These are phyloP conservation scores for Congeria kusceri DNA, from an alignment of 2,888 invertebrate species.

Conservation along the genomic window DNA sequence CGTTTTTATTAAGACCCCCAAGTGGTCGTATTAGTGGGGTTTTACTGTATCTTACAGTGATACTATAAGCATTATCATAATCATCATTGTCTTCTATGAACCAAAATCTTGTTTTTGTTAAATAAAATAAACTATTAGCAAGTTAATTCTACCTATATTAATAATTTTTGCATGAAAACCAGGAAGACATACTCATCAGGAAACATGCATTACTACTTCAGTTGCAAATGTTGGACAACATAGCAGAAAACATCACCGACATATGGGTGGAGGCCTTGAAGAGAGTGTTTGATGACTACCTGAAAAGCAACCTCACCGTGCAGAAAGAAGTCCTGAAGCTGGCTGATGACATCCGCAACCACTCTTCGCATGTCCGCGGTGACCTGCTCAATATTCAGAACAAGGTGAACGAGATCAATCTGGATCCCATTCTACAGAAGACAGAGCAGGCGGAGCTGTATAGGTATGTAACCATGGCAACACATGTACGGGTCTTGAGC, in stretches of 20 bases:
- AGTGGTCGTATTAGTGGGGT: too few relatives aligned
- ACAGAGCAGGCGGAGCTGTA: slow-evolving; percentile 66
- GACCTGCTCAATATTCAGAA: slow-evolving; percentile 60
- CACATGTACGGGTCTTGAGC: too few relatives aligned
- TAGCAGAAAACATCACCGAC: slow-evolving; percentile 56
- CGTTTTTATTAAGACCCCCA: too few relatives aligned
- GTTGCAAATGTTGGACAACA: slow-evolving; percentile 57
- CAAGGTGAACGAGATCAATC: slow-evolving; percentile 54
- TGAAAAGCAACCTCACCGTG: slow-evolving; percentile 61
- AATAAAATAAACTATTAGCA: too few relatives aligned
- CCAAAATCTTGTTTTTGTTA: too few relatives aligned
- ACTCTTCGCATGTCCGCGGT: slow-evolving; percentile 53
- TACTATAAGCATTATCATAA: too few relatives aligned
- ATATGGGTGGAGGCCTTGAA: slow-evolving; percentile 62
- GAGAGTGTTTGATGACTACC: slow-evolving; percentile 52
- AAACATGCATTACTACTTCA: slow-evolving; percentile 40
- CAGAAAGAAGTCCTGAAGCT: slow-evolving; percentile 44
- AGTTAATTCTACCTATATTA: too few relatives aligned
- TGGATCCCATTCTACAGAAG: slow-evolving; percentile 54
- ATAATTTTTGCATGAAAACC: too few relatives aligned
- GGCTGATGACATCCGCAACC: slow-evolving; percentile 60
- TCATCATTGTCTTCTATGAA: too few relatives aligned
- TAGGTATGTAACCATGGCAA: slow-evolving; percentile 57
- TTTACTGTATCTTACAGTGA: too few relatives aligned
- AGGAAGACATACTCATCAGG: too few relatives aligned